Percentiles rank a stretch among this genome's conserved stretches.
Conservation (phyloP, 1,140 invertebrate species). For the Mamestra configurata region DNA sequence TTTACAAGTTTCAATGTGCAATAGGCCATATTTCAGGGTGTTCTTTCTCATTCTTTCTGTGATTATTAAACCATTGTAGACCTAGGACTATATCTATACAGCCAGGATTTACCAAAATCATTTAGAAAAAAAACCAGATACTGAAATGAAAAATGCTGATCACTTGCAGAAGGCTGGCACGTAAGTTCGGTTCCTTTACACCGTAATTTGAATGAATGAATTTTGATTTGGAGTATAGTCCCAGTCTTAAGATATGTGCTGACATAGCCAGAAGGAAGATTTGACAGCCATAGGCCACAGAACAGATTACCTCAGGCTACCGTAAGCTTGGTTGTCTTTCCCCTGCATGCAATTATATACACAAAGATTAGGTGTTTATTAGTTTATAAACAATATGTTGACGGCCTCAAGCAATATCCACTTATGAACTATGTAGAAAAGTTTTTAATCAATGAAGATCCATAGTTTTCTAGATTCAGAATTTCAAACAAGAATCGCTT, state of each 20-base stretch:
- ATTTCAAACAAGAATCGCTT: no score
- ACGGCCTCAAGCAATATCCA: conserved; percentile 1
- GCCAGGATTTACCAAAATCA: no score
- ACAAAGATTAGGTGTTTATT: conserved; percentile 43
- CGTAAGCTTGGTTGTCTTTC: conserved; percentile 56
- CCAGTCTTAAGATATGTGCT: conserved; percentile 13
- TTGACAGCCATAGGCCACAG: conserved; percentile 28
- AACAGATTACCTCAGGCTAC: conserved; percentile 41
- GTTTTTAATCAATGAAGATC: not conserved
- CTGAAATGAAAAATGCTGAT: no score
- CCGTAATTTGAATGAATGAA: no score
- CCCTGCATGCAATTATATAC: conserved; percentile 60
- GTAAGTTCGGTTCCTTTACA: no score
- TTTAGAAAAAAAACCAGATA: no score
- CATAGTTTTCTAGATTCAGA: not conserved
- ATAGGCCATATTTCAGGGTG: not conserved
- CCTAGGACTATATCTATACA: not conserved
- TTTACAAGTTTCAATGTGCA: conserved; percentile 11
- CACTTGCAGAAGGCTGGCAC: no score
- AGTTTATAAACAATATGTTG: not conserved
- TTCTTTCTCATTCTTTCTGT: conserved; percentile 32
- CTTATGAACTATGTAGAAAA: no score
- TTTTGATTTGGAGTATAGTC: not conserved
- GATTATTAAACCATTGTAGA: not conserved
- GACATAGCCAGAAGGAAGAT: conserved; percentile 6